Evolutionary conservation across 2,888 invertebrate species (phyloP).

Genomic region (Hypomecis atomaria): DNA sequence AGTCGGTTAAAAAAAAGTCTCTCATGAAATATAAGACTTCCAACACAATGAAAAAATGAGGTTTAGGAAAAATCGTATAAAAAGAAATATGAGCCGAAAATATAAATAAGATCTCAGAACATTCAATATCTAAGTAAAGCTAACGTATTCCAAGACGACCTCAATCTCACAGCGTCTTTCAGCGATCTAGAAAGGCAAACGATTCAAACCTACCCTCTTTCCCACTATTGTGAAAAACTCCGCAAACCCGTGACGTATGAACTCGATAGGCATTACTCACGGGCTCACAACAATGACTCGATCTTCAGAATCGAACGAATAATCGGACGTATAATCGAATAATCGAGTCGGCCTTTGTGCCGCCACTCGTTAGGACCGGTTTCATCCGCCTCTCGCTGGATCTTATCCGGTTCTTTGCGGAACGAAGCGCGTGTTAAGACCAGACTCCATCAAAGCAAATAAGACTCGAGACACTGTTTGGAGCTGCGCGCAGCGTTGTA

Average conservation of each 20-base stretch:
- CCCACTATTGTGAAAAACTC: constrained; percentile 25
- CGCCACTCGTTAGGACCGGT: constrained; percentile 58
- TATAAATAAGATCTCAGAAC: background rate
- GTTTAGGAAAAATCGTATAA: background rate
- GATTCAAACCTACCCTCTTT: constrained; percentile 9
- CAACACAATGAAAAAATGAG: too few species aligned
- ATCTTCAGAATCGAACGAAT: constrained; percentile 60
- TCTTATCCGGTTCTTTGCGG: constrained; percentile 58
- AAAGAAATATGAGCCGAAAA: background rate
- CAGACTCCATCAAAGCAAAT: too few species aligned
- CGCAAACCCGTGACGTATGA: constrained; percentile 37
- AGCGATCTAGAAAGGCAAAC: constrained; percentile 18
- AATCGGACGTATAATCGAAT: constrained; percentile 51
- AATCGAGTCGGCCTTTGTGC: constrained; percentile 61
- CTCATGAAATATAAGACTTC: too few species aligned
- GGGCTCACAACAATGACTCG: constrained; percentile 56
- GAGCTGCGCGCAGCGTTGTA: too few species aligned
- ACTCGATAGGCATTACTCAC: constrained; percentile 36
- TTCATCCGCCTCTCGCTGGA: constrained; percentile 55
- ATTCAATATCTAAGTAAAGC: constrained; percentile 1
- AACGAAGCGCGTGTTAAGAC: constrained; percentile 52
- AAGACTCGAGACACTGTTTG: too few species aligned
- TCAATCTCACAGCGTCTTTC: constrained; percentile 6
- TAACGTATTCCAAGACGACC: constrained; percentile 2
- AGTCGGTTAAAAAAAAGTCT: too few species aligned